Base-by-base conservation (phyloP, 2,888 invertebrate species). In the Lagria hirta region DNA sequence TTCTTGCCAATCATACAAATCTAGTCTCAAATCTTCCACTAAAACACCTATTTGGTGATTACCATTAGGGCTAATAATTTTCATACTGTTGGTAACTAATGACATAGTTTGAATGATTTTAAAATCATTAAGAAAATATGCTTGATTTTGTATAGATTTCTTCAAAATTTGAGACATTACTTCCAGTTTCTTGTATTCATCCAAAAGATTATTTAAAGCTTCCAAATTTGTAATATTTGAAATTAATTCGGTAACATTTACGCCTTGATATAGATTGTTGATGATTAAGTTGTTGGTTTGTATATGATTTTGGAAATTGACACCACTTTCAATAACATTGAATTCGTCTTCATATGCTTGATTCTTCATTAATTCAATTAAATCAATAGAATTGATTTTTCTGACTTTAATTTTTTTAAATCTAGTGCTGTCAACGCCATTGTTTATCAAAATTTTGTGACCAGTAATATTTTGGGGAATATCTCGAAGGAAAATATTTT, bases 391-490 rank as follows among this genome's bases (percentile, higher is more conserved):
- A 51, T 71, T 71, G 11, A 71, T 28, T 6, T 64, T 64, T 43
- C 60, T 64, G 11, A 68, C 27, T 53, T 62, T 61, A n/a, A 71
- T 41, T 14, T 51, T 52, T 42, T 65, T 58, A 33, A 71, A 64
- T 20, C 48, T 48, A 7, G 58, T 29, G 13, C 46, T 21, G 22
- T 57, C 45, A n/a, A 29, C 6, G 26, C 36, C 24, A 8, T 14
- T 21, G 1, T 49, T 8, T 3, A 18, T 18, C 51, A 72, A 69
- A 5, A 23, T 52, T 59, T 73, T 75, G 27, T 48, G 58, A 4
- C 72, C 74, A 4, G 51, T 60, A 13, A 77, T 65, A 12, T 46
- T 58, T 64, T 77, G 77, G 3, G 65, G 58, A 1, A 48, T 37
- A 4, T 64, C 66, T 46, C 66, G 70, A 16, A 69, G 41, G 52